Base-by-base conservation (phyloP, 2,888 invertebrate genomes). In the Drosophila meridionalis region DNA sequence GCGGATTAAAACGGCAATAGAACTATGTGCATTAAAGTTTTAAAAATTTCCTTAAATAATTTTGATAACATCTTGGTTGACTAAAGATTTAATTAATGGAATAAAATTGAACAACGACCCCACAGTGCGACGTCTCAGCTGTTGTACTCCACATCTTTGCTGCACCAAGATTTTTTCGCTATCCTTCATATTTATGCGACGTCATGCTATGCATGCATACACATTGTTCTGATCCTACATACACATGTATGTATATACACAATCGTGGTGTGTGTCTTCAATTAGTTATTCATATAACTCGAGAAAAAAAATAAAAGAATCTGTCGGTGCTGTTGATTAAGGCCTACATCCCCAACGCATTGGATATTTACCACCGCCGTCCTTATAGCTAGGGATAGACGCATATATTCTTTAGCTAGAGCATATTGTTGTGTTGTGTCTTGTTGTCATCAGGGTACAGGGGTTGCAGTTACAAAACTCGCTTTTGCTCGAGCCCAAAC, bases 221-320 rank as follows among this genome's bases (percentile, higher is more conserved):
- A 70, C 74, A 75, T 73, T 67, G 64, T 57, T 65, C 58, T 43
- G 47, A 45, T 38, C 61, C 26, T 11, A 36, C 36, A 11, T 11
- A 36, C 11, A 9, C 36, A 36, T 11, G 20, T 20, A 20, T 20
- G 20, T 20, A 20, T 20, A 20, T 20, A 20, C 20, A 36, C 11
- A 36, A 2, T 43, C 28, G 73, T 61, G 86, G 74, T 87, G 69
- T 79, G 68, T 85, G 20, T 20, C 20, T 20, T 20, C 87, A 86
- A 86, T 89, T 87, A 86, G 86, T 80, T 87, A 89, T 87, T 87
- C 87, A 82, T 70, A 84, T 80, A 86, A 89, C 20, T 20, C 86
- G 80, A 82, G 87, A 81, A 86, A 76, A 83, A 69, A 81, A 73
- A 73, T 12, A 38, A 38, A 61, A 63, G 42, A 47, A 43, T 57